Conservation (phyloP, 2,113 vertebrate species). For the Zootoca vivipara region DNA sequence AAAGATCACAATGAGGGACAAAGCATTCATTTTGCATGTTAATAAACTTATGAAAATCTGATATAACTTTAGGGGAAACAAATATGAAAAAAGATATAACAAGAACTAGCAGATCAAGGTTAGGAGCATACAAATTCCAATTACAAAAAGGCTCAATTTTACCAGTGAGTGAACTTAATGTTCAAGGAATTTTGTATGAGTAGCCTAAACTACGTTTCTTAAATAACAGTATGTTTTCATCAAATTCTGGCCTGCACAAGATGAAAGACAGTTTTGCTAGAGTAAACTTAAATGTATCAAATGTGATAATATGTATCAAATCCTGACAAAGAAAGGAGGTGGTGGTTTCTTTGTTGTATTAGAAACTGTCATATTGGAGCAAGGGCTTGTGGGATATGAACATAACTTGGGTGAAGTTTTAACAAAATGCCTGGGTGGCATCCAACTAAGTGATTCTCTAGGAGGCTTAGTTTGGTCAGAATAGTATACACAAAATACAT, state of each 20-base stretch:
- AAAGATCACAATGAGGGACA: too few species aligned
- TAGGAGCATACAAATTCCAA: neutral
- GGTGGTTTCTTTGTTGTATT: neutral
- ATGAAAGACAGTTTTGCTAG: neutral
- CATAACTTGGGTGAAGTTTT: neutral
- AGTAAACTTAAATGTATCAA: neutral
- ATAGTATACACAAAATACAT: too few species aligned
- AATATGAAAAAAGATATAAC: neutral
- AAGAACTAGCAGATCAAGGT: neutral
- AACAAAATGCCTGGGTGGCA: neutral
- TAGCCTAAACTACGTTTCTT: slow-evolving; percentile 2
- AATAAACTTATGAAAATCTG: neutral
- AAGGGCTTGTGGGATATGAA: neutral
- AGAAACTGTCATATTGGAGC: neutral
- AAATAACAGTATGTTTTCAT: slow-evolving; percentile 6
- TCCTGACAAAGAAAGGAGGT: neutral
- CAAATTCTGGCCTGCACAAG: neutral
- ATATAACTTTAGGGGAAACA: neutral
- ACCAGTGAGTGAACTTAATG: neutral
- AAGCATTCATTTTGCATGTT: neutral
- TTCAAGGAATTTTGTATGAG: neutral
- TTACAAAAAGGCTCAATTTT: neutral
- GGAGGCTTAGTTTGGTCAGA: too few species aligned
- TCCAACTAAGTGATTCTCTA: too few species aligned
- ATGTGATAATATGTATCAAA: neutral